Evolutionary conservation across 1,140 invertebrate genomes (phyloP), one percentile per base, ranked within the genome.

Genomic region (Chironomus tepperi): DNA sequence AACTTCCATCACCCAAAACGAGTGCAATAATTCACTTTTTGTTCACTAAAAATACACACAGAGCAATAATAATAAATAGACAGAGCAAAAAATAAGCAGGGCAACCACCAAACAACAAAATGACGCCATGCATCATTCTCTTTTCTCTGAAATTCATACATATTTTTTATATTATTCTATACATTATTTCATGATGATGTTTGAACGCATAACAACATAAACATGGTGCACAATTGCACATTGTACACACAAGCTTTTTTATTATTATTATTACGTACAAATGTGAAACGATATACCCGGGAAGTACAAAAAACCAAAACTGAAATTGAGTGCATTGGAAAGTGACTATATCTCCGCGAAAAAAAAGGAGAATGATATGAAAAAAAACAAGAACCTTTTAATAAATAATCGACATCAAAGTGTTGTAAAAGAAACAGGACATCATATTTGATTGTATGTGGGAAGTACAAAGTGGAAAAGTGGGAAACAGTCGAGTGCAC

Each of bases 121-220:
- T n/a, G 64, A 67, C 64, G 18, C 65, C 65, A 70, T 70, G 65
- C 65, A 70, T 70, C 65, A 70, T 70, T 18, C 18, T 70, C 18
- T 70, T 70, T 19, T 67, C 7, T 34, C 24, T 34, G 24, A 34
- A 2, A 34, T 34, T 34, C 24, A 34, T 34, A 34, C 24, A 34
- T 34, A 2, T 34, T 34, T 34, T n/a, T n/a, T n/a, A n/a, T n/a
- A n/a, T n/a, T 5, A 34, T 34, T 34, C 24, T 34, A 5, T 34
- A 34, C 24, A 15, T 47, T 47, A 15, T 47, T 57, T 57, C 47
- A 57, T 57, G 47, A 57, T n/a, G 47, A 57, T 57, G n/a, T 57
- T 12, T 18, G 18, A 70, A 19, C 19, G 65, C 65, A 18, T 6
- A 70, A 70, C 16, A 70, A 70, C 65, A 70, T 57, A n/a, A 57